A percentile compares a stretch with the other conserved stretches of the same genome.
phyloP scores from a whole-genome alignment of 2,797 vertebrate genomes.

The Leptoclinus maculatus region DNA sequence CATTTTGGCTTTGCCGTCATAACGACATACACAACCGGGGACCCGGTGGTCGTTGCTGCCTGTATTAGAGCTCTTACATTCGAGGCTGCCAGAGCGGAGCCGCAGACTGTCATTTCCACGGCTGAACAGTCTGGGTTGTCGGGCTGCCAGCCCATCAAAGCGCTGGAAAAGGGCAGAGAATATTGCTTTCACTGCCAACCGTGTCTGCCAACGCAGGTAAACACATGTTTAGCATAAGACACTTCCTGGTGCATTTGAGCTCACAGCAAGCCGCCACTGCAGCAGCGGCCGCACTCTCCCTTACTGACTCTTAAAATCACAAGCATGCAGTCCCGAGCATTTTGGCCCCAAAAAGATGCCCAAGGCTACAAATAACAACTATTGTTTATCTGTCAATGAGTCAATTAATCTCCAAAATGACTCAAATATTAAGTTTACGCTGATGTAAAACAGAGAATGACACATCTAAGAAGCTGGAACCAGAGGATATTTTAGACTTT shows the following conservation, averaged over 20 bases:
- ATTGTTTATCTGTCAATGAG: slow-evolving; percentile 10
- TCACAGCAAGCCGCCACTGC: slow-evolving; percentile 28
- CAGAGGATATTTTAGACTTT: slow-evolving; percentile 2
- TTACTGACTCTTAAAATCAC: slow-evolving; percentile 23
- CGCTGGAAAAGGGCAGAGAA: slow-evolving; percentile 63
- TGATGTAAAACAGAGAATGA: slow-evolving; percentile 1
- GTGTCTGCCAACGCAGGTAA: slow-evolving; percentile 63
- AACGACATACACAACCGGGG: slow-evolving; percentile 30
- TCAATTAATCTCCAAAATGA: not conserved
- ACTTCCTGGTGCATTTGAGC: slow-evolving; percentile 44
- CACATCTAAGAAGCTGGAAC: not conserved
- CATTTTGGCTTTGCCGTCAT: slow-evolving; percentile 47
- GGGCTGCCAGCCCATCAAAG: slow-evolving; percentile 67
- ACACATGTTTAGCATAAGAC: slow-evolving; percentile 66
- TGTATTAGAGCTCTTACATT: slow-evolving; percentile 31
- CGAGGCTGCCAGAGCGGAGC: slow-evolving; percentile 35
- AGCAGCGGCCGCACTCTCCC: slow-evolving; percentile 11
- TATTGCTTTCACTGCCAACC: slow-evolving; percentile 49
- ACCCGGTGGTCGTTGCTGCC: slow-evolving; percentile 7
- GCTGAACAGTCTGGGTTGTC: slow-evolving; percentile 39
- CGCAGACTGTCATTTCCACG: slow-evolving; percentile 53
- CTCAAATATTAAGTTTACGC: not conserved
- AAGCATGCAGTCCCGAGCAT: slow-evolving; percentile 2
- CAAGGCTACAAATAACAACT: slow-evolving; percentile 3
- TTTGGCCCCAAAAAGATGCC: not conserved